Evolutionary conservation across 1,140 invertebrate genomes (phyloP).

Genomic region (Ips typographus): DNA sequence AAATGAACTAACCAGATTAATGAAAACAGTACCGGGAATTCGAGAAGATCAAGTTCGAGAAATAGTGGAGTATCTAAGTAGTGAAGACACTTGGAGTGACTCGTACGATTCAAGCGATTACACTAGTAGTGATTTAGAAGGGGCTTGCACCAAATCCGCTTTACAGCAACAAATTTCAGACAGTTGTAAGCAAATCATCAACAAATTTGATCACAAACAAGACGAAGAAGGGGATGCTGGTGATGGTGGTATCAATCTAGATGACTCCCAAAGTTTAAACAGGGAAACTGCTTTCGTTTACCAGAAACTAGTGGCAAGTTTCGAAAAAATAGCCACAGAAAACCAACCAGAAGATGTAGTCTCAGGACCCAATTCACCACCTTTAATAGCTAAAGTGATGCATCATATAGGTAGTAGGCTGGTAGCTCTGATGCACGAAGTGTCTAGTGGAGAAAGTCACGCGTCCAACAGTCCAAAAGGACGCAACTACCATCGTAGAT

Average conservation of each 20-base stretch:
- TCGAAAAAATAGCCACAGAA: conserved; percentile 68
- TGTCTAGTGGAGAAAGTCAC: conserved; percentile 69
- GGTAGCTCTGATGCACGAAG: conserved; percentile 90
- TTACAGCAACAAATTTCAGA: conserved; percentile 83
- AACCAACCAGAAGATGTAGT: conserved; percentile 49
- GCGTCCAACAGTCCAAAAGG: conserved; percentile 55
- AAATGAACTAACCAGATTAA: conserved; percentile 82
- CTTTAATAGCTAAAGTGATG: conserved; percentile 89
- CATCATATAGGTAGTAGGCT: conserved; percentile 87
- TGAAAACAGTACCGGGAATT: conserved; percentile 90
- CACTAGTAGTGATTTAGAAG: conserved; percentile 84
- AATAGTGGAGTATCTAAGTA: conserved; percentile 88
- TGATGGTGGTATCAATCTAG: conserved; percentile 53
- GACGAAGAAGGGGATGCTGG: conserved; percentile 58
- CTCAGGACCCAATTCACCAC: conserved; percentile 64
- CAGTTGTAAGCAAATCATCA: conserved; percentile 84
- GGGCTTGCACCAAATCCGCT: conserved; percentile 66
- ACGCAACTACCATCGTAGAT: conserved; percentile 57
- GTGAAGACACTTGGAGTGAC: conserved; percentile 90
- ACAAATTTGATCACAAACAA: conserved; percentile 69
- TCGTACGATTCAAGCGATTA: conserved; percentile 90
- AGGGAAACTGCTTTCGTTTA: conserved; percentile 80
- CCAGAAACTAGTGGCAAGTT: conserved; percentile 77
- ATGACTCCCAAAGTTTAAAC: conserved; percentile 61
- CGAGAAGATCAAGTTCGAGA: conserved; percentile 86